These are phyloP conservation scores for Diabrotica virgifera DNA, from an alignment of 1,140 invertebrate genomes.

Conservation along the genomic window DNA sequence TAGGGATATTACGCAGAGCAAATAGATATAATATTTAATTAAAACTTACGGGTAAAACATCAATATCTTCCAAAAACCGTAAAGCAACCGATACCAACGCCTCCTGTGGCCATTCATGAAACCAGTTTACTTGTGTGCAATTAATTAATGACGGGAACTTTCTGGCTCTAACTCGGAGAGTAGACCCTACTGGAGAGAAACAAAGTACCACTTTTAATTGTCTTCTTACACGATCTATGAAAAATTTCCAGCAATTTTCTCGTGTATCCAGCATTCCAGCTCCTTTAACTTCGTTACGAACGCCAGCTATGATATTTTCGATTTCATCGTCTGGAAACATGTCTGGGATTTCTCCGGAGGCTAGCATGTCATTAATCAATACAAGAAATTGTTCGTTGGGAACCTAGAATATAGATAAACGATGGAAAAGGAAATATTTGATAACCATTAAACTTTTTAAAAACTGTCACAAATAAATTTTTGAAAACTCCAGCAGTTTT, in stretches of 20 bases:
- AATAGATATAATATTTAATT: too few species aligned
- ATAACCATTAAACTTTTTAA: too few species aligned
- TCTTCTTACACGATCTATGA: constrained; percentile 89
- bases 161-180: constrained; percentile 81
- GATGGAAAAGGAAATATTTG: too few species aligned
- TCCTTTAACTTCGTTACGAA: constrained; percentile 85
- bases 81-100: constrained; percentile 89
- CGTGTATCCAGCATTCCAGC: constrained; percentile 82
- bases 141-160: constrained; percentile 96
- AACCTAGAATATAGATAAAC: constrained; percentile 49
- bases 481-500: too few species aligned
- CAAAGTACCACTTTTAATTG: constrained; percentile 90
- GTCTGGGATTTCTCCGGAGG: constrained; percentile 93
- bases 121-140: constrained; percentile 95
- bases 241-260: constrained; percentile 97
- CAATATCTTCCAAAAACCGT: constrained; percentile 80
- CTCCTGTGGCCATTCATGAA: constrained; percentile 97
- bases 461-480: too few species aligned
- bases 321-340: constrained; percentile 94
- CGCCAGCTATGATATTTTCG: constrained; percentile 89
- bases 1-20: too few species aligned
- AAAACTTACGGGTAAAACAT: constrained; percentile 67
- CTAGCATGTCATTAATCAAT: constrained; percentile 92
- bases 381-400: constrained; percentile 94
- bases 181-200: constrained; percentile 92